Conservation (phyloP, 2,888 invertebrate genomes). For the Trissonchulus sp. region DNA sequence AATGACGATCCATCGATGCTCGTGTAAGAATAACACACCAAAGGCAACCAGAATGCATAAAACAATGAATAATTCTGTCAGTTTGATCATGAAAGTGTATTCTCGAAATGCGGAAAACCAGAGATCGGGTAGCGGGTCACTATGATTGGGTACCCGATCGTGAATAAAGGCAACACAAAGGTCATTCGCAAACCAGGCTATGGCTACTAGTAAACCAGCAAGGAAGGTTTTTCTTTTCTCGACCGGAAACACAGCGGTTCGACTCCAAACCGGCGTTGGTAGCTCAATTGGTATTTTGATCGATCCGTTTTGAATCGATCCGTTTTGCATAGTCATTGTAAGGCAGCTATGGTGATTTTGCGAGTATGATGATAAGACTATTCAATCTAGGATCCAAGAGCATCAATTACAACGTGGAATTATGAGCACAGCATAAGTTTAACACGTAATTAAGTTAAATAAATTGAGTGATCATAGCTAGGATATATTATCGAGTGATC, state of each 20-base stretch:
- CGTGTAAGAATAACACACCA: conserved; percentile 7
- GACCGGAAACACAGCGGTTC: not conserved
- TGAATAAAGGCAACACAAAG: conserved; percentile 47
- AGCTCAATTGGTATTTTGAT: not conserved
- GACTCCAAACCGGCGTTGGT: not conserved
- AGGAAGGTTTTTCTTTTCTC: conserved; percentile 18
- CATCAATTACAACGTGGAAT: no score
- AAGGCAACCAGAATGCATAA: not conserved
- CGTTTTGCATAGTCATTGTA: not conserved
- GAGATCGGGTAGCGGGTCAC: conserved; percentile 45
- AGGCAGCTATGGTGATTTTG: no score
- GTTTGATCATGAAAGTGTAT: not conserved
- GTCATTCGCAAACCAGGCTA: conserved; percentile 39
- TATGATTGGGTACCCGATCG: conserved; percentile 44
- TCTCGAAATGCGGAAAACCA: conserved; percentile 39
- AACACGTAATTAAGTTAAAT: no score
- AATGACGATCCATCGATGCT: conserved; percentile 26
- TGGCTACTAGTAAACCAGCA: not conserved
- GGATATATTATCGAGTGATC: no score
- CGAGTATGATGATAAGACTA: no score
- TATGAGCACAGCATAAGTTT: no score
- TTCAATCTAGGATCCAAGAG: no score
- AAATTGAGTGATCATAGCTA: no score
- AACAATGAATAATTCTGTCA: conserved; percentile 21
- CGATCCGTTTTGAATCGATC: not conserved